Evolutionary conservation across 2,888 invertebrate species (phyloP).

Genomic region (Lepeophtheirus nordmannii): DNA sequence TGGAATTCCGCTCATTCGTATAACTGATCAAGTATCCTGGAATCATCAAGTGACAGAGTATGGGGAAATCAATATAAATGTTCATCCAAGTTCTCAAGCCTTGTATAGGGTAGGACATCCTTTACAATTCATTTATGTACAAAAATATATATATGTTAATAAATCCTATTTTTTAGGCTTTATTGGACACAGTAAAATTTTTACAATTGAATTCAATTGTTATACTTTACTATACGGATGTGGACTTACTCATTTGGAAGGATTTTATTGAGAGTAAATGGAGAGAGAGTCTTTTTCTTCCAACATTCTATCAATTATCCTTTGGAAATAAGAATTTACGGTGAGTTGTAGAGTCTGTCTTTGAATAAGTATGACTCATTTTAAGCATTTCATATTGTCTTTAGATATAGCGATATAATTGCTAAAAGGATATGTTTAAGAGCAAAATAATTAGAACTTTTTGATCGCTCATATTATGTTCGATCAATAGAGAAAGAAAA

Average conservation of each 20-base stretch:
- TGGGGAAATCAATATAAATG: not conserved
- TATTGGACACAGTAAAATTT: conserved; percentile 2
- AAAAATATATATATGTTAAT: not conserved
- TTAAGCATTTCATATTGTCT: too few species aligned
- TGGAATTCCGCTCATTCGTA: conserved; percentile 14
- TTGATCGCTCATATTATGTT: too few species aligned
- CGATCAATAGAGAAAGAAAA: too few species aligned
- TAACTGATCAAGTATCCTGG: not conserved
- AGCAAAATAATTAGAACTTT: too few species aligned
- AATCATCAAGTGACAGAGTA: not conserved
- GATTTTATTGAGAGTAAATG: not conserved
- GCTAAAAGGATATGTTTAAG: too few species aligned
- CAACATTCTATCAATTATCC: not conserved
- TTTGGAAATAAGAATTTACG: conserved; percentile 1
- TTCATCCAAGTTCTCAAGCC: not conserved
- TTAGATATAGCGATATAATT: too few species aligned
- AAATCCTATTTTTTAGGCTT: not conserved
- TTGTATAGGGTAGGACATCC: not conserved
- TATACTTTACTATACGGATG: conserved; percentile 14
- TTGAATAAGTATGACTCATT: too few species aligned
- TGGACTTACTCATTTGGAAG: conserved; percentile 12
- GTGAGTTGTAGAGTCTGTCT: not conserved
- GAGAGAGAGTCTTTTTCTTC: not conserved
- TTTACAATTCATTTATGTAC: too few species aligned
- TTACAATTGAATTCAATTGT: not conserved